phyloP scores from a whole-genome alignment of 2,113 vertebrate genomes.

The Neogobius melanostomus region DNA sequence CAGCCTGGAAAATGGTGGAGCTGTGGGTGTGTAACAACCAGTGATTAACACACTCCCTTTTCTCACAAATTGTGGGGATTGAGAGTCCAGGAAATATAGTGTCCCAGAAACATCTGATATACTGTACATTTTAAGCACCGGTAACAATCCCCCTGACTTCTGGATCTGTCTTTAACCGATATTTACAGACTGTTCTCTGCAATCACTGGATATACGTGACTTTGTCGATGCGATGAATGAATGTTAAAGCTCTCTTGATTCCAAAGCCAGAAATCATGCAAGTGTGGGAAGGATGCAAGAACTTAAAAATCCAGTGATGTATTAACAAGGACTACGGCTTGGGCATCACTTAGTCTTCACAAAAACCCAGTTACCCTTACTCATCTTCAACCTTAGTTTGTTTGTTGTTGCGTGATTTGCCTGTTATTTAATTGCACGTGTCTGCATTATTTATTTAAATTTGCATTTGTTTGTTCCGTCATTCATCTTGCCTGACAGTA shows the following conservation, averaged over 20 bases:
- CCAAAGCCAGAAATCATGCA: conserved; percentile 1
- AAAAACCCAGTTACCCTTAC: conserved; percentile 11
- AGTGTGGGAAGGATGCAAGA: not conserved
- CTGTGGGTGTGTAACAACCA: conserved; percentile 65
- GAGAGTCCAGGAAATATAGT: too few relatives aligned
- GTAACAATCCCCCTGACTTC: too few relatives aligned
- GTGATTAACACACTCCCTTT: not conserved
- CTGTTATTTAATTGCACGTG: conserved; percentile 43
- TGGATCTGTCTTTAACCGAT: too few relatives aligned
- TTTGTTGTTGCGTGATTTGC: conserved; percentile 30
- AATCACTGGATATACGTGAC: conserved; percentile 18
- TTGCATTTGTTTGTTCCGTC: conserved; percentile 35
- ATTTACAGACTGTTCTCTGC: conserved; percentile 34
- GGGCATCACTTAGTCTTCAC: conserved; percentile 23
- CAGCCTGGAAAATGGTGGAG: conserved; percentile 64
- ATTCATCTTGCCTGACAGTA: conserved; percentile 36
- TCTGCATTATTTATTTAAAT: conserved; percentile 7
- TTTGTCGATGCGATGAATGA: conserved; percentile 33
- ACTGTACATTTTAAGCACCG: too few relatives aligned
- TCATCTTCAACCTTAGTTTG: conserved; percentile 19
- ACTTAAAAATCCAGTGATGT: conserved; percentile 19
- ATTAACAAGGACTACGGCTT: conserved; percentile 50
- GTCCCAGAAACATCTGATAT: too few relatives aligned
- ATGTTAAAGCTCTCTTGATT: conserved; percentile 24
- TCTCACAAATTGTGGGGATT: not conserved